These are phyloP conservation scores for Acanthacorydalis orientalis DNA, from an alignment of 2,888 invertebrate genomes.

Conservation along the genomic window DNA sequence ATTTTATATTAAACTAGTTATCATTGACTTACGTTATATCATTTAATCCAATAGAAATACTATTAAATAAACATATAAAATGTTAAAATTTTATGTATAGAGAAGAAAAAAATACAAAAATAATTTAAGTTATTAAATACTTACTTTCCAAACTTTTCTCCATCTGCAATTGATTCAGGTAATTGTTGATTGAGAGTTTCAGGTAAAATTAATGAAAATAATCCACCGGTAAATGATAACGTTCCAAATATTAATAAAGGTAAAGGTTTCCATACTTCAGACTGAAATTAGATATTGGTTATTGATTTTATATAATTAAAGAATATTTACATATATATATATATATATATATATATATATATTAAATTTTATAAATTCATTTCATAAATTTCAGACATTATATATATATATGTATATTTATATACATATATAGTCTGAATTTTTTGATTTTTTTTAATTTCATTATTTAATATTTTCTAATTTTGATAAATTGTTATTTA, in stretches of 20 bases:
- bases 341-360: too few relatives aligned
- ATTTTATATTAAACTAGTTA: too few relatives aligned
- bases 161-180: constrained; percentile 48
- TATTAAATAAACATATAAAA: too few relatives aligned
- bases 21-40: too few relatives aligned
- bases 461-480: too few relatives aligned
- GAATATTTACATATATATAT: neutral
- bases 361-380: neutral
- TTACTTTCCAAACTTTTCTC: constrained; percentile 42
- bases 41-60: too few relatives aligned
- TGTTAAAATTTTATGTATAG: too few relatives aligned
- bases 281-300: constrained; percentile 21
- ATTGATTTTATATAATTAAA: neutral
- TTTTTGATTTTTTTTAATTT: too few relatives aligned
- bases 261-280: constrained; percentile 37
- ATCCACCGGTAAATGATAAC: constrained; percentile 35
- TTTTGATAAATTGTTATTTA: neutral
- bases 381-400: neutral
- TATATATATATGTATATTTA: neutral
- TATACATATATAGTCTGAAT: neutral
- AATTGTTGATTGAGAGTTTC: constrained; percentile 47
- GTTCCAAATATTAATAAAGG: constrained; percentile 41
- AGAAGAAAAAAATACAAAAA: too few relatives aligned
- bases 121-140: constrained; percentile 10
- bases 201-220: constrained; percentile 39